phyloP scores from a whole-genome alignment of 2,797 vertebrate species.

The Heteromormyrus szaboi region DNA sequence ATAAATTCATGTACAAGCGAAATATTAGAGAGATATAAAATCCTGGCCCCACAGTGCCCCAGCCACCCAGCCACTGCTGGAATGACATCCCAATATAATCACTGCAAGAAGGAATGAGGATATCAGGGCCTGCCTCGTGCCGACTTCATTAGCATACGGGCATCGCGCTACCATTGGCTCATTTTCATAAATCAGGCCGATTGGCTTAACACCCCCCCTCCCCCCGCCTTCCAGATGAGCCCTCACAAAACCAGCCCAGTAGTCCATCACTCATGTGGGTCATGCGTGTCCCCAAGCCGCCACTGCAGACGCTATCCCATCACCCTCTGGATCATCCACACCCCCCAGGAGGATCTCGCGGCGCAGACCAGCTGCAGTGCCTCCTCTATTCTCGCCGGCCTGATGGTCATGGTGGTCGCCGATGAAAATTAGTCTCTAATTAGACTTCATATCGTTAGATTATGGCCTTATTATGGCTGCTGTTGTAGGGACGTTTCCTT shows the following conservation, averaged over 20 bases:
- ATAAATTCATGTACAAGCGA: background rate
- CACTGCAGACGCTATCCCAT: background rate
- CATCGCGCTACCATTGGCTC: background rate
- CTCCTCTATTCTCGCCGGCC: background rate
- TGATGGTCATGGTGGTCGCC: background rate
- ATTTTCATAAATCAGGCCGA: background rate
- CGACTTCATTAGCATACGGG: background rate
- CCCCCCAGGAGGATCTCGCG: background rate
- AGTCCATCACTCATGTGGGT: background rate
- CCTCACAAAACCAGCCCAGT: background rate
- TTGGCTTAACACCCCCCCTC: background rate
- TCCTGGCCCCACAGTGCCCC: background rate
- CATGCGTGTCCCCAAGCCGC: too few relatives aligned
- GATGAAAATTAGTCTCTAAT: background rate
- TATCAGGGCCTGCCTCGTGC: background rate
- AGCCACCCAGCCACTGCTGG: background rate
- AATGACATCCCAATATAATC: background rate
- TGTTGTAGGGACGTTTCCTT: background rate
- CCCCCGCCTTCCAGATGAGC: background rate
- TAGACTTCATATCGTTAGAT: background rate
- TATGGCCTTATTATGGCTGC: background rate
- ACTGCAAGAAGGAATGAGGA: background rate
- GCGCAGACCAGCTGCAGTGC: background rate
- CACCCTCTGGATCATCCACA: background rate
- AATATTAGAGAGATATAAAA: background rate